Percentiles rank a stretch among this genome's conserved stretches.
These are phyloP conservation scores for Eulithis testata DNA, from an alignment of 2,888 invertebrate genomes.

Conservation along the genomic window DNA sequence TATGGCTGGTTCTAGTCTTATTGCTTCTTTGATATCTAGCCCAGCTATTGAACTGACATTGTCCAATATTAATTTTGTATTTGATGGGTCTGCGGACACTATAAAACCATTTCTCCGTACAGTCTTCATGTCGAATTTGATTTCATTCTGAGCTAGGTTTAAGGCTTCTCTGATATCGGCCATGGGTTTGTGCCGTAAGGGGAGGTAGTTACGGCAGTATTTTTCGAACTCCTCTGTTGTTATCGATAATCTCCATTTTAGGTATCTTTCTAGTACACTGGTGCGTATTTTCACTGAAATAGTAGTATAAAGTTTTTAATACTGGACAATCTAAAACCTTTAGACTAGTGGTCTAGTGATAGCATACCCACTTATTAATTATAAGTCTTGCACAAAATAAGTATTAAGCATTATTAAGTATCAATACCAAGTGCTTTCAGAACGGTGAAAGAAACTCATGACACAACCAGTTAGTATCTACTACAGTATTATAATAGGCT, in stretches of 20 bases:
- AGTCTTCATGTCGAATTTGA: slow-evolving; percentile 80
- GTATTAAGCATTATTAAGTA: no score
- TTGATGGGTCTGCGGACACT: slow-evolving; percentile 83
- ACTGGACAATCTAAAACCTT: no score
- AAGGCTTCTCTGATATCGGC: slow-evolving; percentile 82
- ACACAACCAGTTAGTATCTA: no score
- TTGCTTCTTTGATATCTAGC: slow-evolving; percentile 80
- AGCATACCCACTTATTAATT: no score
- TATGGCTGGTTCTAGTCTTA: slow-evolving; percentile 85
- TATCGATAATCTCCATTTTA: slow-evolving; percentile 67
- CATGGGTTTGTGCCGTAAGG: slow-evolving; percentile 73
- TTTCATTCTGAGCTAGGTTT: slow-evolving; percentile 78
- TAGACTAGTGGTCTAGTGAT: no score
- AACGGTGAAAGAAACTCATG: no score
- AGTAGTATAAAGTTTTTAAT: not conserved
- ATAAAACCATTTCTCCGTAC: slow-evolving; percentile 86
- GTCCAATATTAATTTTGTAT: slow-evolving; percentile 82
- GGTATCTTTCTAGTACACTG: slow-evolving; percentile 67
- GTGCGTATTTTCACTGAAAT: slow-evolving; percentile 72
- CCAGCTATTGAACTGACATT: slow-evolving; percentile 83
- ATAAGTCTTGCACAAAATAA: no score
- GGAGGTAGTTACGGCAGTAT: slow-evolving; percentile 69
- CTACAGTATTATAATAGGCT: no score
- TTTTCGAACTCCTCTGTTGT: slow-evolving; percentile 66
- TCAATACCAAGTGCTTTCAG: no score